Conservation (phyloP, 1,140 invertebrate species). For the Venustaconcha ellipsiformis region DNA sequence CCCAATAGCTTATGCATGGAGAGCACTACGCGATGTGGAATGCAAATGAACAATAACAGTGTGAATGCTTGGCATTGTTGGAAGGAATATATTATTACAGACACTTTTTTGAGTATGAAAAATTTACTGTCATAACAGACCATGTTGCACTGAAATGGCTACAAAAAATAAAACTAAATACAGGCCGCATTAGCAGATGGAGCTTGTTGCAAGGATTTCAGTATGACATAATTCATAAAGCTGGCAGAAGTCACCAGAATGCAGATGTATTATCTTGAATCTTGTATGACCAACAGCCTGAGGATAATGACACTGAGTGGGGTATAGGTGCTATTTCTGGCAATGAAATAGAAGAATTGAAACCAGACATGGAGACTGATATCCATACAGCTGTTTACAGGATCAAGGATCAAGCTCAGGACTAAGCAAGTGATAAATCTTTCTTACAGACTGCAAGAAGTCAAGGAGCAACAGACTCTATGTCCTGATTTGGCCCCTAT, state of each 20-base stretch:
- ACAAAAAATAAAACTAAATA: constrained; percentile 18
- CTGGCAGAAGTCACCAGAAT: constrained; percentile 15
- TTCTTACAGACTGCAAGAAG: too few relatives aligned
- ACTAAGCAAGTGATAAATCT: too few relatives aligned
- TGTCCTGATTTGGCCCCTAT: too few relatives aligned
- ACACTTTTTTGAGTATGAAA: constrained; percentile 24
- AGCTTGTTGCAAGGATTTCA: constrained; percentile 21
- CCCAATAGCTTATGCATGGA: constrained; percentile 43
- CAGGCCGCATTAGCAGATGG: constrained; percentile 26
- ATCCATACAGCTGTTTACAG: too few relatives aligned
- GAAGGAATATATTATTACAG: constrained; percentile 28
- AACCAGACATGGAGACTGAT: too few relatives aligned
- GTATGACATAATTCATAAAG: constrained; percentile 21
- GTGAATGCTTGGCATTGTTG: constrained; percentile 23
- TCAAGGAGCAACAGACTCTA: too few relatives aligned
- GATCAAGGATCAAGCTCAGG: too few relatives aligned
- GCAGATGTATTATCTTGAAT: constrained; percentile 25
- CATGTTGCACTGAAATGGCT: constrained; percentile 26
- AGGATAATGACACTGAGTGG: too few relatives aligned
- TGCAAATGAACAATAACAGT: constrained; percentile 19
- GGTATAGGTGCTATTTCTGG: too few relatives aligned
- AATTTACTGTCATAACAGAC: constrained; percentile 30
- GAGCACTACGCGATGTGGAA: constrained; percentile 21
- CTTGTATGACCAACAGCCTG: background rate
- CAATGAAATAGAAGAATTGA: too few relatives aligned